These are phyloP conservation scores for Laothoe populi DNA, from an alignment of 2,888 invertebrate species.

Conservation along the genomic window DNA sequence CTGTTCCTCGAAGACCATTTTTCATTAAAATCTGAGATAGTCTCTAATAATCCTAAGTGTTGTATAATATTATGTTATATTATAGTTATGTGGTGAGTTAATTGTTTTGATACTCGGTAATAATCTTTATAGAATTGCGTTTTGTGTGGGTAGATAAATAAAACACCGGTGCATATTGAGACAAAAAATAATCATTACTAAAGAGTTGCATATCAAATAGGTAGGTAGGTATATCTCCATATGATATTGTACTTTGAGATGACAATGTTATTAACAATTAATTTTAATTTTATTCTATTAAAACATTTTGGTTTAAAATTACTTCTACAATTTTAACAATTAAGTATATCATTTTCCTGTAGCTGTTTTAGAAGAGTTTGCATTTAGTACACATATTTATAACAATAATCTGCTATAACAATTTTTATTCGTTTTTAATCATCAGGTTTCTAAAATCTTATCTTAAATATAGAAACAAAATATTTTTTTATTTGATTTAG, in stretches of 20 bases:
- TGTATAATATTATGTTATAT: not conserved
- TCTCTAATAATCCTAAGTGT: not conserved
- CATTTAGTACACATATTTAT: too few species aligned
- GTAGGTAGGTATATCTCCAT: not conserved
- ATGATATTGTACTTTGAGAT: not conserved
- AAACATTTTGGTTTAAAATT: too few species aligned
- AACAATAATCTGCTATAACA: too few species aligned
- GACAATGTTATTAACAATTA: too few species aligned
- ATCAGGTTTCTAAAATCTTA: too few species aligned
- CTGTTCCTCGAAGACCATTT: not conserved
- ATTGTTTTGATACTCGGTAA: not conserved
- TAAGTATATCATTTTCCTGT: too few species aligned
- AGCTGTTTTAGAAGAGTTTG: too few species aligned
- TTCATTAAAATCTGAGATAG: not conserved
- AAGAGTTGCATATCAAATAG: not conserved
- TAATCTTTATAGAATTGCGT: not conserved
- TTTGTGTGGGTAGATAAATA: slow-evolving; percentile 10
- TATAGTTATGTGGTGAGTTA: not conserved
- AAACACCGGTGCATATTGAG: not conserved
- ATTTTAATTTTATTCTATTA: too few species aligned
- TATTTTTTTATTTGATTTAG: too few species aligned
- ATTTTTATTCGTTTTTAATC: too few species aligned
- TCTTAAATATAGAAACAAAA: too few species aligned
- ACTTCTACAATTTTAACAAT: too few species aligned
- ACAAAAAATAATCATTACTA: not conserved